Conservation (phyloP, 2,797 vertebrate species). For the Lithobates pipiens region DNA sequence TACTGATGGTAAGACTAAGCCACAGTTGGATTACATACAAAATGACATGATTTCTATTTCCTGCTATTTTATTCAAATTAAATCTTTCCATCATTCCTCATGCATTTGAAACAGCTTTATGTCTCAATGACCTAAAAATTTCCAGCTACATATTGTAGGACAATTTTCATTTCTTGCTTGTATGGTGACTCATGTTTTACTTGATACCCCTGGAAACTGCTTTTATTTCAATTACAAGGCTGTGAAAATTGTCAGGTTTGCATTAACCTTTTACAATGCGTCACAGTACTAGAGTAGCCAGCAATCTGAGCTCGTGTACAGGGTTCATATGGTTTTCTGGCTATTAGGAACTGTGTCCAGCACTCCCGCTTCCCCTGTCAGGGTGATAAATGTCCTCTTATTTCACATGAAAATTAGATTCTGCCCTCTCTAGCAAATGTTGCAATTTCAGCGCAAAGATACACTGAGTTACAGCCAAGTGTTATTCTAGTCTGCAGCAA, state of each 20-base stretch:
- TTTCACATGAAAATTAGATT: conserved; percentile 51
- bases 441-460: conserved; percentile 36
- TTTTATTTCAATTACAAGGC: conserved; percentile 47
- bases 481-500: background rate
- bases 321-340: conserved; percentile 23
- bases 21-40: conserved; percentile 23
- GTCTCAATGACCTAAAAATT: conserved; percentile 42
- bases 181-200: conserved; percentile 39
- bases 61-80: background rate
- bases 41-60: conserved; percentile 37
- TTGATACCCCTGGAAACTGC: conserved; percentile 39
- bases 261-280: conserved; percentile 46
- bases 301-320: conserved; percentile 27
- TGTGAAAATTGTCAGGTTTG: conserved; percentile 50
- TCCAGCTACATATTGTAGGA: conserved; percentile 11
- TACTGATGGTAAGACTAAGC: background rate
- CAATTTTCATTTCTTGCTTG: conserved; percentile 40
- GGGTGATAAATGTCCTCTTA: conserved; percentile 49
- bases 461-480: conserved; percentile 2
- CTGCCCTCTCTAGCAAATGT: conserved; percentile 6
- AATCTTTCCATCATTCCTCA: conserved; percentile 18
- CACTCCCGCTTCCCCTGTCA: conserved; percentile 29
- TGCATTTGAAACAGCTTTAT: conserved; percentile 12
- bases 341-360: conserved; percentile 24
- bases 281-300: conserved; percentile 27